Percentiles rank a stretch among this genome's conserved stretches.
Evolutionary conservation across 2,113 vertebrate species (phyloP).

Genomic region (Pandion haliaetus): DNA sequence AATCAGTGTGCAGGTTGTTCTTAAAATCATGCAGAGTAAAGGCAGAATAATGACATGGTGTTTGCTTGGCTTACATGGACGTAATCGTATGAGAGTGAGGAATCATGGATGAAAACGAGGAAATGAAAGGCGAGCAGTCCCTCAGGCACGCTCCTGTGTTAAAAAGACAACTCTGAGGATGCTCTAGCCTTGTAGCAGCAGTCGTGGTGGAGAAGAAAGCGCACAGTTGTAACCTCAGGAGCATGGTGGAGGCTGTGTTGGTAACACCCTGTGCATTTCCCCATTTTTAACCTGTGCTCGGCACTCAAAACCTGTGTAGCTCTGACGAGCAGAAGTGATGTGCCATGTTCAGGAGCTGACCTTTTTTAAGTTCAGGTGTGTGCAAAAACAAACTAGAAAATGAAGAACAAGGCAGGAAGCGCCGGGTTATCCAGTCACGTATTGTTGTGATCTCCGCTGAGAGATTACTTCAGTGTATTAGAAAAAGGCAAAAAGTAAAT

Average conservation of each 20-base stretch:
- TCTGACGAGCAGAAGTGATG: background rate
- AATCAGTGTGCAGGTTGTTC: background rate
- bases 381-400: slow-evolving; percentile 1
- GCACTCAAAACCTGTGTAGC: background rate
- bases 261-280: background rate
- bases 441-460: background rate
- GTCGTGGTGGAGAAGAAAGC: rapidly evolving
- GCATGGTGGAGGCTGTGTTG: background rate
- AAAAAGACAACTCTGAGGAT: background rate
- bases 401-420: background rate
- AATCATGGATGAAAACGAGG: background rate
- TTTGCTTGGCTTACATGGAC: background rate
- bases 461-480: background rate
- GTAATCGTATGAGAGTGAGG: background rate
- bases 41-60: background rate
- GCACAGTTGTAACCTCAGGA: background rate
- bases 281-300: background rate
- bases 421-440: background rate
- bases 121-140: background rate
- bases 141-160: background rate
- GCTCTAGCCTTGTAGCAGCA: background rate
- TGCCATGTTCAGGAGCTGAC: background rate
- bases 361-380: background rate
- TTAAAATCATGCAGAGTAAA: background rate
- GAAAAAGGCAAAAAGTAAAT: slow-evolving; percentile 30